These are phyloP conservation scores for Andricus quercusramuli DNA, from an alignment of 2,888 invertebrate species.

Conservation along the genomic window DNA sequence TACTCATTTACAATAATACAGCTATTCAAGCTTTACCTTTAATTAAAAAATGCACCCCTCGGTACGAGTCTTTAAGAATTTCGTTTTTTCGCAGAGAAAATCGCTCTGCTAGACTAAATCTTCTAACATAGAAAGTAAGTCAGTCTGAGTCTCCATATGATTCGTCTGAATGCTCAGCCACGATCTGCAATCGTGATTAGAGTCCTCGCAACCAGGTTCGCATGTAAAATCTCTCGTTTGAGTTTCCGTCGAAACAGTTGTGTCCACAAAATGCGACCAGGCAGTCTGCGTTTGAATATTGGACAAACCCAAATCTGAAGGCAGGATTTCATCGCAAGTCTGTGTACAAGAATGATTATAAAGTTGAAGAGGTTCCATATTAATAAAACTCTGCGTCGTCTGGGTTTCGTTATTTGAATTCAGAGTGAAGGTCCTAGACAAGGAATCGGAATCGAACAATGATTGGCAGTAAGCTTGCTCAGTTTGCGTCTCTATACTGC, in stretches of 20 bases:
- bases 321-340: constrained; percentile 81
- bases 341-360: constrained; percentile 80
- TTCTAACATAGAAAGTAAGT: constrained; percentile 75
- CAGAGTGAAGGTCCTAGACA: constrained; percentile 72
- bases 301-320: constrained; percentile 81
- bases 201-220: constrained; percentile 62
- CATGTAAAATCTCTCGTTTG: constrained; percentile 78
- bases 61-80: neutral
- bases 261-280: constrained; percentile 80
- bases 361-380: constrained; percentile 75
- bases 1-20: neutral
- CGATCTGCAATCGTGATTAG: constrained; percentile 62
- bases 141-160: constrained; percentile 81
- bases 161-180: constrained; percentile 75
- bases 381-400: constrained; percentile 79
- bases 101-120: constrained; percentile 55
- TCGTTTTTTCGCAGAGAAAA: constrained; percentile 17
- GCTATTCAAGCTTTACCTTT: neutral
- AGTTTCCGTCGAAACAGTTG: constrained; percentile 82
- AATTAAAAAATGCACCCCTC: neutral
- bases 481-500: constrained; percentile 76
- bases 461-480: constrained; percentile 70
- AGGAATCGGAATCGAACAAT: constrained; percentile 70
- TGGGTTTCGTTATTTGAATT: constrained; percentile 83
- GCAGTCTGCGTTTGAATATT: constrained; percentile 85